A percentile compares a stretch with the other conserved stretches of the same genome.
These are phyloP conservation scores for Daktulosphaira vitifoliae DNA, from an alignment of 1,140 invertebrate genomes.

Conservation along the genomic window DNA sequence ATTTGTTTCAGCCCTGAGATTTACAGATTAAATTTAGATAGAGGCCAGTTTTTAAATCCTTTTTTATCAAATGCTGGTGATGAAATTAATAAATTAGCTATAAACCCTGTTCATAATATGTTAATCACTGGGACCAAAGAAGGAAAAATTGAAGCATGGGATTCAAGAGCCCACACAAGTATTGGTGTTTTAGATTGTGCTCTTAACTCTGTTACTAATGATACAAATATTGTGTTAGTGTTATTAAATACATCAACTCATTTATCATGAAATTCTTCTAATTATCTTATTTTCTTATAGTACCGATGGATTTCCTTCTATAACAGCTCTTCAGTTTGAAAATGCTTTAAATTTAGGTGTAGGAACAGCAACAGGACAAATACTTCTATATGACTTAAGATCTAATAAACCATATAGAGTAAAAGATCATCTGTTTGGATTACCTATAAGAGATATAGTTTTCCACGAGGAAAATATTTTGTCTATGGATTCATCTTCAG, in stretches of 20 bases:
- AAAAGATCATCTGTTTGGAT: conserved; percentile 92
- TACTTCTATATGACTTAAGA: conserved; percentile 90
- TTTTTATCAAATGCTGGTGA: conserved; percentile 59
- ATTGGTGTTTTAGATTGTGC: conserved; percentile 81
- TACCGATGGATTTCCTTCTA: conserved; percentile 57
- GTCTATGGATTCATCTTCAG: conserved; percentile 81
- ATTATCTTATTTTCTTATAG: too few species aligned
- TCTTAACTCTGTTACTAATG: conserved; percentile 55
- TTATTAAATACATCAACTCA: background rate
- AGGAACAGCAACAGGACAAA: conserved; percentile 86
- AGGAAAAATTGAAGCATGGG: conserved; percentile 92
- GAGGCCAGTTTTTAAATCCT: conserved; percentile 85
- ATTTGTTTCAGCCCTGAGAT: conserved; percentile 66
- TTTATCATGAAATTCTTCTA: conserved; percentile 1
- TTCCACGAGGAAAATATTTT: conserved; percentile 84
- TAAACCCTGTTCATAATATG: conserved; percentile 84
- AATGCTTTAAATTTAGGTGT: conserved; percentile 79
- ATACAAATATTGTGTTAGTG: conserved; percentile 36
- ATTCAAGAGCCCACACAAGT: conserved; percentile 67
- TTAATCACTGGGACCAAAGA: conserved; percentile 81
- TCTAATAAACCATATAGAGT: conserved; percentile 77
- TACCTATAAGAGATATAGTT: conserved; percentile 82
- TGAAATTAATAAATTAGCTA: conserved; percentile 73
- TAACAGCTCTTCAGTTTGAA: conserved; percentile 72
- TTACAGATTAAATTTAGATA: conserved; percentile 89